These are phyloP conservation scores for Emesis russula DNA, from an alignment of 2,888 invertebrate species.

Conservation along the genomic window DNA sequence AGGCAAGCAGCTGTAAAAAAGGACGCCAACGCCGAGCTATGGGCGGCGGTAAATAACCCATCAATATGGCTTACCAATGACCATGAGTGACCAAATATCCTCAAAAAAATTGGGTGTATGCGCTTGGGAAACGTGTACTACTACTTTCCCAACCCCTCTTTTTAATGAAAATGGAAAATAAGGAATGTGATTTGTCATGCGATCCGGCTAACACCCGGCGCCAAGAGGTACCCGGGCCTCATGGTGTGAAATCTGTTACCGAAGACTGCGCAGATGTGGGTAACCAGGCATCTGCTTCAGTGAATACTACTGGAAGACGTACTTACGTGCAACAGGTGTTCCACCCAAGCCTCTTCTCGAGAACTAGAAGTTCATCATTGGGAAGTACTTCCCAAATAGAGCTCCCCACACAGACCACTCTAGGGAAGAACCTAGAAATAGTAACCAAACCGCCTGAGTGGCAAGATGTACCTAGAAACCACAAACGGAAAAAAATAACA, in stretches of 20 bases:
- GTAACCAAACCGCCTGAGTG: conserved; percentile 33
- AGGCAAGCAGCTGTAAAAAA: neutral
- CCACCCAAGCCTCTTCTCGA: conserved; percentile 35
- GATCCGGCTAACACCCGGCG: conserved; percentile 84
- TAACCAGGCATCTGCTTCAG: conserved; percentile 58
- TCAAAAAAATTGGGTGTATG: conserved; percentile 26
- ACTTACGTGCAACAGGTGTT: conserved; percentile 38
- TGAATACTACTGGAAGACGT: conserved; percentile 36
- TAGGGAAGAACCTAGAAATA: neutral
- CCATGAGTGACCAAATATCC: conserved; percentile 40
- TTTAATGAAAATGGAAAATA: conserved; percentile 48
- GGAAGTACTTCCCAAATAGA: conserved; percentile 21
- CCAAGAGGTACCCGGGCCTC: conserved; percentile 71
- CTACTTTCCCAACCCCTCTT: conserved; percentile 19
- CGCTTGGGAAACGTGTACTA: conserved; percentile 27
- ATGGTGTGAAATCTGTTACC: conserved; percentile 76
- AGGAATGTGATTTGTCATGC: conserved; percentile 65
- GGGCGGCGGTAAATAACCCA: conserved; percentile 39
- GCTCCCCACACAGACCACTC: neutral
- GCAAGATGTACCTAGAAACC: conserved; percentile 31
- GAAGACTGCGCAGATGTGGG: conserved; percentile 65
- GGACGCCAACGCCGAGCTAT: conserved; percentile 22
- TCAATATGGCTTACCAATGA: conserved; percentile 4
- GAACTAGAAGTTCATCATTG: conserved; percentile 29
- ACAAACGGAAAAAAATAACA: conserved; percentile 29